Evolutionary conservation across 2,888 invertebrate species (phyloP).

Genomic region (Diloba caeruleocephala): DNA sequence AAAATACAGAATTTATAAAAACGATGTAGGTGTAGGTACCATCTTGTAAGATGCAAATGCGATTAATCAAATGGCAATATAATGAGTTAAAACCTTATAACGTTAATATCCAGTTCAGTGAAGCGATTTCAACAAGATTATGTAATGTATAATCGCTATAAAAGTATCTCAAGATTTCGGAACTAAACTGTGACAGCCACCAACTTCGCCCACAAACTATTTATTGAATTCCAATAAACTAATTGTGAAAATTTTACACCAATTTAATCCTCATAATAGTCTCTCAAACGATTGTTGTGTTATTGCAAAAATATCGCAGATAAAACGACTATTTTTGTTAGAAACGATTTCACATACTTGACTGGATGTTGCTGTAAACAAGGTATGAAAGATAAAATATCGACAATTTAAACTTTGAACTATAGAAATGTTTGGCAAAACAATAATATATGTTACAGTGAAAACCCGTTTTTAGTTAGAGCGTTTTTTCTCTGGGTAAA

Average conservation of each 20-base stretch:
- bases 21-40: no score
- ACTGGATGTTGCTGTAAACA: slow-evolving; percentile 30
- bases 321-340: slow-evolving; percentile 14
- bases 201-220: slow-evolving; percentile 2
- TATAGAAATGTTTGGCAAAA: slow-evolving; percentile 2
- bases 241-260: slow-evolving; percentile 22
- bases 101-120: slow-evolving; percentile 18
- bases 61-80: slow-evolving; percentile 29
- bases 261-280: slow-evolving; percentile 10
- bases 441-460: not conserved
- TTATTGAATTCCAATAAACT: slow-evolving; percentile 22
- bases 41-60: slow-evolving; percentile 11
- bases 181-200: slow-evolving; percentile 2
- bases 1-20: no score
- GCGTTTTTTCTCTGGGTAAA: no score
- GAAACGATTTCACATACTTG: slow-evolving; percentile 6
- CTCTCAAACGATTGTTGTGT: slow-evolving; percentile 8
- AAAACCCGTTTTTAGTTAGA: not conserved
- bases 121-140: slow-evolving; percentile 22
- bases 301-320: slow-evolving; percentile 8
- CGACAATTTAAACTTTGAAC: slow-evolving; percentile 17
- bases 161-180: slow-evolving; percentile 23
- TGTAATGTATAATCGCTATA: slow-evolving; percentile 14
- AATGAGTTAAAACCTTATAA: slow-evolving; percentile 31
- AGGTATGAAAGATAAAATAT: slow-evolving; percentile 15